Base-by-base conservation (phyloP, 1,140 invertebrate species). In the Pissodes strobi region DNA sequence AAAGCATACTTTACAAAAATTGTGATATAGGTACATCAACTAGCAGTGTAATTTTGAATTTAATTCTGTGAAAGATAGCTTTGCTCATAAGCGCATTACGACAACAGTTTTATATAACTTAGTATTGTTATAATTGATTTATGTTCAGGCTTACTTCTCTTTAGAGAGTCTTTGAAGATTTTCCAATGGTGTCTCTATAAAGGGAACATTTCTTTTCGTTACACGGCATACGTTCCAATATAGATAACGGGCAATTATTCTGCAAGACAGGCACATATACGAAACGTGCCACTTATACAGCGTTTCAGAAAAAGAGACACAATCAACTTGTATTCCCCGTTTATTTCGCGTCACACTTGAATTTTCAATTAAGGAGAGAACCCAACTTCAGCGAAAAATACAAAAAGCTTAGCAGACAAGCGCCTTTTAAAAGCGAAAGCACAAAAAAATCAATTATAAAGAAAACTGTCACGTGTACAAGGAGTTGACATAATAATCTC, bases 291-390 rank as follows among this genome's bases (percentile, higher is more conserved):
- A 53, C 34, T 34, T 53, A 10, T 39, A 34, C 53, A 19, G 13
- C 38, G 21, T 41, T 41, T 56, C 21, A 27, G 37, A 41, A 56
- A 56, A 56, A 56, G 53, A 23, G 53, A 41, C 21, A 55, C 51
- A 17, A 18, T 15, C 51, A 43, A 41, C 5, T 22, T 43, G 34
- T 56, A 25, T 23, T 53, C 53, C 21, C 23, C 53, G 38, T 56
- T 56, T 56, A 56, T 41, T 43, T n/a, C 17, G 38, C 21, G 53
- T 23, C 38, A 39, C 53, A 56, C 53, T 56, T 56, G 53, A 56
- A 56, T 43, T 56, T 56, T 56, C 53, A 56, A 53, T 56, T 56
- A 56, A 43, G 53, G 38, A 43, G 15, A 41, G 12, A 56, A 41
- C 18, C 19, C 37, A 56, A 56, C n/a, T 56, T 56, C 53, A 43